Percentiles rank a stretch among this genome's conserved stretches.
Evolutionary conservation across 2,888 invertebrate species (phyloP).

Genomic region (Agrotis clavis): DNA sequence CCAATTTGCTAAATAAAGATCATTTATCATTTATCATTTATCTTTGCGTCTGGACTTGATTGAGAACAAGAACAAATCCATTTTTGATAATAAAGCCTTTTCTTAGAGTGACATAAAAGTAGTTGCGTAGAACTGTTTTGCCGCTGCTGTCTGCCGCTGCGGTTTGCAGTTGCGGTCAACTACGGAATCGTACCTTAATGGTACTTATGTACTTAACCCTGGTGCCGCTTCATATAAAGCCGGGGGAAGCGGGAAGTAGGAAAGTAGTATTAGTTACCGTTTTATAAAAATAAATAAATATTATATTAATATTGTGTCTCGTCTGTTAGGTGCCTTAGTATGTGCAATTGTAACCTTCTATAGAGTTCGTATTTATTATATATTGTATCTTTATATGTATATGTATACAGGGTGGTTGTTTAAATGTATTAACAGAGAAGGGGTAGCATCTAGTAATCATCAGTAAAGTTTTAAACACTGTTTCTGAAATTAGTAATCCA

Average conservation of each 20-base stretch:
- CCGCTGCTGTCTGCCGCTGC: neutral
- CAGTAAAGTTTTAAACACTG: no score
- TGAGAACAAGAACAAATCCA: no score
- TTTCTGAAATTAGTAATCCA: neutral
- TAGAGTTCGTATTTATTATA: slow-evolving; percentile 49
- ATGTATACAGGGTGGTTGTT: slow-evolving; percentile 29
- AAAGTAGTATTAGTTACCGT: slow-evolving; percentile 59
- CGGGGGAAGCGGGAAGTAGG: slow-evolving; percentile 26
- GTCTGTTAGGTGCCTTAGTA: slow-evolving; percentile 67
- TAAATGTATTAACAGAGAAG: slow-evolving; percentile 10
- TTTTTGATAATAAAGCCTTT: no score
- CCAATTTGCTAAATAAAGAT: no score
- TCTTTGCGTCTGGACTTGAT: no score
- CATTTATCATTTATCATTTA: no score
- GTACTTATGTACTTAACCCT: slow-evolving; percentile 61
- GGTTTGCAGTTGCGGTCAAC: neutral
- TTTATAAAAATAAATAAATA: slow-evolving; percentile 44
- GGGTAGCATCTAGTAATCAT: neutral
- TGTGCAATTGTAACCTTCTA: slow-evolving; percentile 62
- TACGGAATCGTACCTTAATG: slow-evolving; percentile 11
- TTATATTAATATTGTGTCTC: slow-evolving; percentile 60
- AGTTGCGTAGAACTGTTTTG: no score
- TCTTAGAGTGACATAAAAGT: no score
- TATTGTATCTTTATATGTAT: slow-evolving; percentile 22
- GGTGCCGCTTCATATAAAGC: slow-evolving; percentile 48